phyloP scores from a whole-genome alignment of 2,888 invertebrate genomes.

The Drosophila anomalipes region DNA sequence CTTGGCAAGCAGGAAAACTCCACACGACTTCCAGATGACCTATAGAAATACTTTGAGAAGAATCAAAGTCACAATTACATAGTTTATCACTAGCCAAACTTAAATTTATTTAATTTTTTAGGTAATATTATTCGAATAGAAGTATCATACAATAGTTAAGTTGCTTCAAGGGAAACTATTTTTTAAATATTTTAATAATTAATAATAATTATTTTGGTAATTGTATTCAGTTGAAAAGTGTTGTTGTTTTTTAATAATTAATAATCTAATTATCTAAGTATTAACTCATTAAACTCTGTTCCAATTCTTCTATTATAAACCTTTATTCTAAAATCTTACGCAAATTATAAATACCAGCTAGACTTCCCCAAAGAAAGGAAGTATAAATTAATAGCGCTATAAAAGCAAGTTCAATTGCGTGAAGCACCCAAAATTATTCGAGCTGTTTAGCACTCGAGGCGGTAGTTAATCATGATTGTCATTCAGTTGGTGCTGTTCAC shows the following conservation, averaged over 20 bases:
- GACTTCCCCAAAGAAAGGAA: neutral
- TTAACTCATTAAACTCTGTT: neutral
- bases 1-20: neutral
- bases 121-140: neutral
- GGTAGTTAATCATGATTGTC: neutral
- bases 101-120: neutral
- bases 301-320: neutral
- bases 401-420: neutral
- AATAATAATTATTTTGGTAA: neutral
- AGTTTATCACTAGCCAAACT: neutral
- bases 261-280: neutral
- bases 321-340: no score
- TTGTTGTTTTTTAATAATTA: neutral
- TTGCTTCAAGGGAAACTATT: neutral
- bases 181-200: neutral
- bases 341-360: neutral
- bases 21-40: neutral
- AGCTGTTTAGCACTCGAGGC: neutral
- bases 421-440: neutral
- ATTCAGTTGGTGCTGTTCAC: neutral
- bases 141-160: neutral
- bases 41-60: neutral
- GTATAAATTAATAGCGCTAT: conserved; percentile 8
- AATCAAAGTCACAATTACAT: neutral
- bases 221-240: neutral